Base-by-base conservation (phyloP, 2,888 invertebrate species). In the Agonopterix heracliana region DNA sequence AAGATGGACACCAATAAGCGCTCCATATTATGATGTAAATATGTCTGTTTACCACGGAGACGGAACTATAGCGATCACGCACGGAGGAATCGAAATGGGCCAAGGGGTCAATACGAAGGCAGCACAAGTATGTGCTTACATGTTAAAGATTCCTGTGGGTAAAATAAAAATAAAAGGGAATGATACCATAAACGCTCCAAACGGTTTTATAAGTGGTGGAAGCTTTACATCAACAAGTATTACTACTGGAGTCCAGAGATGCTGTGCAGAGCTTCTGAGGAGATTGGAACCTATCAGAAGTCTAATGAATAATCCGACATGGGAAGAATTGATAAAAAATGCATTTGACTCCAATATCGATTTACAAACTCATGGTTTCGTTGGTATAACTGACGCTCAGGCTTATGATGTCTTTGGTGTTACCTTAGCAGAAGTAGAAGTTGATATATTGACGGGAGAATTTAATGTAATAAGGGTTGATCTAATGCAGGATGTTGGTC, bases 401-500 rank as follows among this genome's bases (percentile, higher is more conserved):
- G 51, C 68, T 0, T 94, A 94, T 60, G 65, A 78, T 9, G 83
- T 93, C 46, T 92, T 90, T 62, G 92, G 92, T 5, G 77, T 90
- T 0, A 78, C 90, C n/a, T 82, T 91, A 7, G 74, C 90, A 3
- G 94, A 95, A 78, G 90, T 94, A 0, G 93, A 94, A 73, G 70
- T 95, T 0, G 94, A 95, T 69, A 77, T 94, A 7, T 74, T 96
- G n/a, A 95, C 95, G 0, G 95, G 95, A n/a, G 92, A 94, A 64
- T 90, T 90, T 60, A 78, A 92, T 57, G 71, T 93, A 2, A 68
- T 74, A 2, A 86, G 93, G 52, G 92, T 93, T 0, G 94, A 94
- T 66, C 66, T 94, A 46, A 68, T 93, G 12, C 93, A 94, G 74
- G 94, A 94, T 66, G 89, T 89, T 2, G 94, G 94, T 3, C 83